Base-by-base conservation (phyloP, 2,797 vertebrate genomes). In the Oophaga sylvatica region DNA sequence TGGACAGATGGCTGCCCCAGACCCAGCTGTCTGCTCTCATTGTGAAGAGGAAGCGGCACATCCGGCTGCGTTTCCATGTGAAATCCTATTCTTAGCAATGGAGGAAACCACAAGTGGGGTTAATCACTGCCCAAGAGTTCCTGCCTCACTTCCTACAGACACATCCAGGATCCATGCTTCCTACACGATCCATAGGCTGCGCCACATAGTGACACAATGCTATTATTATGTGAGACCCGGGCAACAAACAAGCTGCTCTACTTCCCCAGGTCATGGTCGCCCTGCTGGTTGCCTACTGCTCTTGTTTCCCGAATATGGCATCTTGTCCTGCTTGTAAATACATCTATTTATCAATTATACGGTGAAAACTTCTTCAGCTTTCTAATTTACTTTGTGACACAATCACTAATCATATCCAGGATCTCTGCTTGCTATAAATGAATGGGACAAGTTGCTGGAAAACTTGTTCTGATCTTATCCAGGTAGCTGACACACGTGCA, bases 81-180 rank as follows among this genome's bases (percentile, higher is more conserved):
- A 95, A 94, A 94, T 95, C 94, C 94, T 93, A 91, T 94, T 92
- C 95, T 93, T 94, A 94, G 95, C 95, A 94, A 94, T 94, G 94
- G 53, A 62, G 85, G 87, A 53, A 86, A 86, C 84, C 75, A 48
- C 59, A 11, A 57, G 9, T 81, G 35, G 35, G 77, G 41, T 19
- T 78, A 60, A 0, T 17, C 73, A 63, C 62, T 12, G 41, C 1
- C 8, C 59, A 78, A 81, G 26, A 31, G 87, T 63, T 83, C 88
- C 83, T 41, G 0, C 76, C 3, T 77, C 83, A 71, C 63, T 89
- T 86, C 84, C 75, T 70, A 84, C 2, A 80, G 60, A 57, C 57
- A 71, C 35, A 80, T 87, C 80, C 2, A 67, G 73, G 29, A 80
- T 9, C 60, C 65, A 11, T 57, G 45, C 80, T 83, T 82, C 86